Evolutionary conservation across 2,888 invertebrate species (phyloP).

Genomic region (Stictocephala bisonia): DNA sequence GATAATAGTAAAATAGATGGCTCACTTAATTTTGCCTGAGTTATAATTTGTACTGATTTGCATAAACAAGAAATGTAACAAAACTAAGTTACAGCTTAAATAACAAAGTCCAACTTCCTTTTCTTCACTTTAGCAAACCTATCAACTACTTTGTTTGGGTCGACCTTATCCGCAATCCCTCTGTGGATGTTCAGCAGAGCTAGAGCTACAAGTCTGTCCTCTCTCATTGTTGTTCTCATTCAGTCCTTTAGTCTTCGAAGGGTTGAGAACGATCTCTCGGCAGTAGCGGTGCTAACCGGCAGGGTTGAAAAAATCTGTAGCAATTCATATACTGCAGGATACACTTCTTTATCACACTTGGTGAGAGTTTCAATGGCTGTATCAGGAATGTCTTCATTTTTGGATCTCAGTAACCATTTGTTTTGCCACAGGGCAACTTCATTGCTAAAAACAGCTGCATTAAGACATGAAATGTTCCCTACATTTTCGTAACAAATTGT

Average conservation of each 20-base stretch:
- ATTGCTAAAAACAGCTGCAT: neutral
- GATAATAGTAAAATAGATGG: no score
- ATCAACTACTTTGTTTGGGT: conserved; percentile 42
- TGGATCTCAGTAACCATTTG: neutral
- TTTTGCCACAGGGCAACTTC: conserved; percentile 7
- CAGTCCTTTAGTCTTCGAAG: conserved; percentile 42
- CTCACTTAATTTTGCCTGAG: no score
- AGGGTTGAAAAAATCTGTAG: conserved; percentile 41
- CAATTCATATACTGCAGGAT: conserved; percentile 10
- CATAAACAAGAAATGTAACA: no score
- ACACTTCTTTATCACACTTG: conserved; percentile 23
- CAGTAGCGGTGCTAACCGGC: conserved; percentile 46
- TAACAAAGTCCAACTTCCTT: conserved; percentile 45
- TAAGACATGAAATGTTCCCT: neutral
- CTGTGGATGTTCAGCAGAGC: conserved; percentile 46
- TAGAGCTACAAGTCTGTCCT: conserved; percentile 35
- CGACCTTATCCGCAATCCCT: conserved; percentile 21
- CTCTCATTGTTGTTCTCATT: conserved; percentile 34
- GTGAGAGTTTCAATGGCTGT: conserved; percentile 15
- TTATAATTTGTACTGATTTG: no score
- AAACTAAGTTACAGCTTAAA: conserved; percentile 30
- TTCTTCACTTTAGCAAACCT: conserved; percentile 48
- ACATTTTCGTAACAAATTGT: no score
- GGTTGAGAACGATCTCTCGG: conserved; percentile 43
- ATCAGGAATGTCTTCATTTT: neutral